Base-by-base conservation (phyloP, 2,888 invertebrate species). In the Chouioia cunea region DNA sequence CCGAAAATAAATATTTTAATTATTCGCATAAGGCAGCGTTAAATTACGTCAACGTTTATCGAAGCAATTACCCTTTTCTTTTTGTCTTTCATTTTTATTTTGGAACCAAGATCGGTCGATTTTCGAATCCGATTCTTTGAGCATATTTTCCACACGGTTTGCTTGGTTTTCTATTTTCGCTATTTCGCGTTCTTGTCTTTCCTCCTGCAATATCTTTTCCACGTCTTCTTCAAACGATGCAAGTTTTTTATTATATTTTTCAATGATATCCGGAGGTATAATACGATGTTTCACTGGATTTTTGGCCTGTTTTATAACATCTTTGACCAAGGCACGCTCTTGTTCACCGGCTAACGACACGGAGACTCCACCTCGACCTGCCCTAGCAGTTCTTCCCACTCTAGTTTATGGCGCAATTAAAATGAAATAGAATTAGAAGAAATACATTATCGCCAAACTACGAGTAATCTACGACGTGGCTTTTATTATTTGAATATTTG, bases 311-410 rank as follows among this genome's bases (percentile, higher is more conserved):
- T 93, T 94, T 50, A 98, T 93, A 18, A 99, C 93, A 64, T 95
- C 93, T 86, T 97, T 97, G 20, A 99, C 93, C 4, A 99, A 89
- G 79, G 90, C 91, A 1, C 99, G 89, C 86, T 99, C 99, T 70
- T 90, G 91, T 86, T 99, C 99, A 0, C 97, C 97, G 59, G 97
- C 97, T 62, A 99, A 87, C 0, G 97, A 97, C 6, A 99, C 96
- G 0, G 99, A 96, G 70, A 96, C 93, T 23, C 99, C 99, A 15
- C 93, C 93, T 64, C 94, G 91, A 0, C 98, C 98, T 10, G 99
- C 99, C 80, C 99, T 90, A 0, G 99, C 99, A 1, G 99, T 99
- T 79, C 99, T 89, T 47, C 99, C 99, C 10, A 99, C 96, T 86
- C 92, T 83, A 54, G 53, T 50, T 23, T 10, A 27, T 48, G 23